Evolutionary conservation across 2,797 vertebrate genomes (phyloP).

Genomic region (Chrosomus eos): DNA sequence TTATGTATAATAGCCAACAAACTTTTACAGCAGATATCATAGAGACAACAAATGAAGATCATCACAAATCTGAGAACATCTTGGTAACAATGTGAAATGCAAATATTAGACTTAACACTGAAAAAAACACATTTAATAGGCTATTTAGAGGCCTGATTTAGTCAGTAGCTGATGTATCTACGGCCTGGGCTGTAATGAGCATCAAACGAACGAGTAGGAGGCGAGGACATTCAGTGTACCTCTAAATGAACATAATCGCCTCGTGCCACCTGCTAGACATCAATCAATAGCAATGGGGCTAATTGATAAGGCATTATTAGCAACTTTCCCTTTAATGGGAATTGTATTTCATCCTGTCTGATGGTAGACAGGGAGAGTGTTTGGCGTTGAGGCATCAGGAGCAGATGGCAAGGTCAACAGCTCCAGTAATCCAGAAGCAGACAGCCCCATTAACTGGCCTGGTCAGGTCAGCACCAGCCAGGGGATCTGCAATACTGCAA

Average conservation of each 20-base stretch:
- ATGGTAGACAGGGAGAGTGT: conserved; percentile 63
- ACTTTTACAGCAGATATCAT: background rate
- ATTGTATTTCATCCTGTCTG: conserved; percentile 82
- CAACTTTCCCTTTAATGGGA: conserved; percentile 76
- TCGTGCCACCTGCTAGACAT: conserved; percentile 80
- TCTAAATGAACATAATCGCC: conserved; percentile 77
- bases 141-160: conserved; percentile 74
- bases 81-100: conserved; percentile 36
- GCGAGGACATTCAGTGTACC: conserved; percentile 68
- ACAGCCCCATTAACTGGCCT: conserved; percentile 68
- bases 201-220: conserved; percentile 74
- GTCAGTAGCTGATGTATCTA: conserved; percentile 70
- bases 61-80: conserved; percentile 35
- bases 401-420: conserved; percentile 83
- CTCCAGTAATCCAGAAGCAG: conserved; percentile 76
- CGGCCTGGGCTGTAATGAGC: conserved; percentile 72
- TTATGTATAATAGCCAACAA: background rate
- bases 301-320: conserved; percentile 86
- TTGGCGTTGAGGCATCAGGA: conserved; percentile 72
- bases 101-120: conserved; percentile 57
- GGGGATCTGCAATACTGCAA: conserved; percentile 10
- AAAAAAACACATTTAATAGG: conserved; percentile 78
- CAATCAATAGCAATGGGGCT: conserved; percentile 80
- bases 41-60: background rate
- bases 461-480: conserved; percentile 63